Percentiles rank a stretch among this genome's conserved stretches.
phyloP scores from a whole-genome alignment of 2,797 vertebrate species.

The Anguilla marmorata region DNA sequence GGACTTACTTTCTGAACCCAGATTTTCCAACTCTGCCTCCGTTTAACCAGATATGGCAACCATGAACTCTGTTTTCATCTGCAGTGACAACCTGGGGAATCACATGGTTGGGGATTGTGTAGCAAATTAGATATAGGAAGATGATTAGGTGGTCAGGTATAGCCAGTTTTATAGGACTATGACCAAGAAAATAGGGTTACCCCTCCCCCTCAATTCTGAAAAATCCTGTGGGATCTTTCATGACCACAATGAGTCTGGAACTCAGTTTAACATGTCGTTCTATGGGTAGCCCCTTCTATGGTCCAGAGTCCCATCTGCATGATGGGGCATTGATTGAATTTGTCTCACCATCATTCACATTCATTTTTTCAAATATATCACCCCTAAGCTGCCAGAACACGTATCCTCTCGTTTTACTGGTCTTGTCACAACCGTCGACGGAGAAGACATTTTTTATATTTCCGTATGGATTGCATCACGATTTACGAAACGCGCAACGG shows the following conservation, averaged over 20 bases:
- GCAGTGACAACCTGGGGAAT: neutral
- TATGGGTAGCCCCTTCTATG: neutral
- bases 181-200: neutral
- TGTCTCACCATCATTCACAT: slow-evolving; percentile 3
- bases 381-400: neutral
- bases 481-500: neutral
- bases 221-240: neutral
- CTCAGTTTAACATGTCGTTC: neutral
- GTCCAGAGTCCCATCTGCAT: neutral
- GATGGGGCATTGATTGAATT: neutral
- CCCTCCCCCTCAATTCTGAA: too few species aligned
- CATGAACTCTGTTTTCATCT: neutral
- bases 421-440: neutral
- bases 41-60: neutral
- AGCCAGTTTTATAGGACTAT: neutral
- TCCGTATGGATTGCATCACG: neutral
- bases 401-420: neutral
- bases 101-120: neutral
- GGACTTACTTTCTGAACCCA: too few species aligned
- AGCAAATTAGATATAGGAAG: neutral
- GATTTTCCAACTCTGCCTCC: too few species aligned
- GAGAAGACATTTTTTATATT: neutral
- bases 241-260: neutral
- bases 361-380: neutral
- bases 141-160: neutral